Evolutionary conservation across 2,888 invertebrate genomes (phyloP).

Genomic region (Netelia fuscicornis): DNA sequence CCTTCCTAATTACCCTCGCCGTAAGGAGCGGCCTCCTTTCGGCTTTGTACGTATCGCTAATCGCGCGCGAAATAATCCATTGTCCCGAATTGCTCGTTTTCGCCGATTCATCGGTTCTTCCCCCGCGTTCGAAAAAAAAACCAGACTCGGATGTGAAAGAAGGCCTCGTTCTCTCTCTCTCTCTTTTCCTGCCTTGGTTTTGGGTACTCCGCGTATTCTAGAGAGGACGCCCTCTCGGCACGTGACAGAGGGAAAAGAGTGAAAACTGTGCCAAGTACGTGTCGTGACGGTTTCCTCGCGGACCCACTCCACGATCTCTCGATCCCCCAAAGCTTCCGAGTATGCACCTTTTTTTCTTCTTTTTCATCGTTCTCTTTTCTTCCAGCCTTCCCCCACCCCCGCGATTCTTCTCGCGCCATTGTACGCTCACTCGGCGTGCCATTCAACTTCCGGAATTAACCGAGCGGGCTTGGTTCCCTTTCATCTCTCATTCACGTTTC

Average conservation of each 20-base stretch:
- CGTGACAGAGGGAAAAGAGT: conserved; percentile 51
- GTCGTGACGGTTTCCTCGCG: conserved; percentile 44
- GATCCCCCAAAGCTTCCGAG: conserved; percentile 39
- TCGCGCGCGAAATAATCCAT: conserved; percentile 3
- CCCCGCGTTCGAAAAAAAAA: conserved; percentile 23
- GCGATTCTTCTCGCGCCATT: conserved; percentile 53
- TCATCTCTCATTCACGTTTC: conserved; percentile 53
- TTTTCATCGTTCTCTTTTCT: conserved; percentile 39
- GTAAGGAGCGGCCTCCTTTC: not conserved
- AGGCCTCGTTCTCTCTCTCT: not conserved
- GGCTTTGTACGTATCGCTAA: not conserved
- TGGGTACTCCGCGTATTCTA: not conserved
- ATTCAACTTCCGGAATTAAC: conserved; percentile 77
- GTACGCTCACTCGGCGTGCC: conserved; percentile 63
- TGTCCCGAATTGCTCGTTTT: conserved; percentile 48
- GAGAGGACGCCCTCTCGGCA: conserved; percentile 26
- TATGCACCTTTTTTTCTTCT: conserved; percentile 43
- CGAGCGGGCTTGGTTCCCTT: conserved; percentile 59
- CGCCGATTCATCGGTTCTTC: conserved; percentile 59
- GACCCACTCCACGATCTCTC: too few species aligned
- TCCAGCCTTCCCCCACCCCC: conserved; percentile 7
- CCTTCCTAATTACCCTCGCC: conserved; percentile 5
- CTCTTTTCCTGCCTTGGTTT: not conserved
- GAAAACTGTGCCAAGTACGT: conserved; percentile 68
- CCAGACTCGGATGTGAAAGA: conserved; percentile 25